phyloP scores from a whole-genome alignment of 2,113 vertebrate species.

The Spea multiplicata region DNA sequence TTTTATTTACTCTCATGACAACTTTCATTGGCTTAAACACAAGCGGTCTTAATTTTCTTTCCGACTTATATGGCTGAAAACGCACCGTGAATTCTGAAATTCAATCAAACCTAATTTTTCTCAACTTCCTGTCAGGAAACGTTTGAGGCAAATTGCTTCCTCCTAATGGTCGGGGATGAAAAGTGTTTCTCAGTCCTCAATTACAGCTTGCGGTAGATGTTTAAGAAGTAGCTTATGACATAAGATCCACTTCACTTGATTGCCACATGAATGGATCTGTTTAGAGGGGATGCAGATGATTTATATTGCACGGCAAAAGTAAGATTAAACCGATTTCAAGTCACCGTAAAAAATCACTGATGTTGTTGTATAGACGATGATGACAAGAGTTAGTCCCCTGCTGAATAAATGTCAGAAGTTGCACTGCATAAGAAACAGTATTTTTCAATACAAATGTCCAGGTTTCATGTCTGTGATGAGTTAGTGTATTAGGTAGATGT shows the following conservation, averaged over 20 bases:
- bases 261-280: slow-evolving; percentile 24
- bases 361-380: slow-evolving; percentile 56
- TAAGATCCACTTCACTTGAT: slow-evolving; percentile 25
- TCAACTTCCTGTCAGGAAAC: slow-evolving; percentile 46
- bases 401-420: slow-evolving; percentile 57
- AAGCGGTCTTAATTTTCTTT: slow-evolving; percentile 33
- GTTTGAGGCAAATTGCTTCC: slow-evolving; percentile 45
- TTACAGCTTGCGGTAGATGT: slow-evolving; percentile 43
- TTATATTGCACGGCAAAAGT: slow-evolving; percentile 52
- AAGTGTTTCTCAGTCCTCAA: slow-evolving; percentile 37
- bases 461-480: slow-evolving; percentile 53
- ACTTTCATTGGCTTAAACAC: slow-evolving; percentile 25
- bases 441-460: slow-evolving; percentile 53
- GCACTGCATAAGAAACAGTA: slow-evolving; percentile 45
- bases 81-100: slow-evolving; percentile 36
- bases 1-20: slow-evolving; percentile 35
- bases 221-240: slow-evolving; percentile 37
- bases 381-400: slow-evolving; percentile 48
- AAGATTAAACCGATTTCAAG: slow-evolving; percentile 56
- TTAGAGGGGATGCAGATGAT: slow-evolving; percentile 12
- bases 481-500: slow-evolving; percentile 54
- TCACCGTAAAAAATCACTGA: slow-evolving; percentile 61
- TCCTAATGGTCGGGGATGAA: slow-evolving; percentile 34
- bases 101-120: slow-evolving; percentile 41
- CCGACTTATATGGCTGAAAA: slow-evolving; percentile 34